Conservation (phyloP, 2,888 invertebrate species). For the Pantelozetes paolii region DNA sequence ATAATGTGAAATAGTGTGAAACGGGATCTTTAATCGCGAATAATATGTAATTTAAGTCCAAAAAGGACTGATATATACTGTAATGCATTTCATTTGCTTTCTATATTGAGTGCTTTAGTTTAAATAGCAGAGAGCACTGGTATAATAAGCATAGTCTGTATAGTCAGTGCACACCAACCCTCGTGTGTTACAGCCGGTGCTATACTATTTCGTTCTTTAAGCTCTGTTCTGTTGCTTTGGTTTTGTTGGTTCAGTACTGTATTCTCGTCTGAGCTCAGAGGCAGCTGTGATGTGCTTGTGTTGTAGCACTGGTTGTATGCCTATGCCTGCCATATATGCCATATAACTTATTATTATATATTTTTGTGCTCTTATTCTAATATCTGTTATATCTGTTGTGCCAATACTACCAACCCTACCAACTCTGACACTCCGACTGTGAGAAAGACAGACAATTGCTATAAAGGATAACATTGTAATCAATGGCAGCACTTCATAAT, state of each 20-base stretch:
- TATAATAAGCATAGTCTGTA: neutral
- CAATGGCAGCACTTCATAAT: constrained; percentile 33
- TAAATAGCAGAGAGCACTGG: neutral
- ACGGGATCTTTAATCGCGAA: neutral
- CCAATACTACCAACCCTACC: neutral
- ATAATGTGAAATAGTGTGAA: neutral
- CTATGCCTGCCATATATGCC: neutral
- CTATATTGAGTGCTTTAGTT: neutral
- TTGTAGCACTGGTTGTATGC: neutral
- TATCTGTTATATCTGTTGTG: neutral
- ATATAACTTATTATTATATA: neutral
- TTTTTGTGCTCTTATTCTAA: constrained; percentile 13
- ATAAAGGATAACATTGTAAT: constrained; percentile 14
- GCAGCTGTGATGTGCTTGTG: constrained; percentile 25
- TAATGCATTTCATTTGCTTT: neutral
- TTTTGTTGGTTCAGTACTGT: constrained; percentile 3
- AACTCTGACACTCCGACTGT: neutral
- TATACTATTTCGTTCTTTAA: constrained; percentile 19
- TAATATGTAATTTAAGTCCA: neutral
- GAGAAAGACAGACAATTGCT: neutral
- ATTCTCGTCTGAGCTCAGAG: constrained; percentile 12
- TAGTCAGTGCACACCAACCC: neutral
- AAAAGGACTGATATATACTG: neutral
- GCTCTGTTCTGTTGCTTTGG: constrained; percentile 13
- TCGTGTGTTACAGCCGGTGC: constrained; percentile 20